Evolutionary conservation across 2,797 vertebrate genomes (phyloP).

Genomic region (Phoeniculus purpureus): DNA sequence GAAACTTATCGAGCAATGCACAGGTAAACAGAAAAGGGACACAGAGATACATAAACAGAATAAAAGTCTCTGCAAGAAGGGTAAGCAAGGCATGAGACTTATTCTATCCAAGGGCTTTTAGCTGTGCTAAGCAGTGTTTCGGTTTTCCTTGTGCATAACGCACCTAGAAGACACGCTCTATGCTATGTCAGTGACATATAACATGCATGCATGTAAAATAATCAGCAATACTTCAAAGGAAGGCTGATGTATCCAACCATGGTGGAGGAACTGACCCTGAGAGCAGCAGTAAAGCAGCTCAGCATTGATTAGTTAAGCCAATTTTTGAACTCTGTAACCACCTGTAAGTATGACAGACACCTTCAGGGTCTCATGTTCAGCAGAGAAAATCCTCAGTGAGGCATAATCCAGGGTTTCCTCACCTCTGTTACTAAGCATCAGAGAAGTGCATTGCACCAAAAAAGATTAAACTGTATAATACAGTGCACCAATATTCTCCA

Average conservation of each 20-base stretch:
- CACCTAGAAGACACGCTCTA: background rate
- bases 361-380: background rate
- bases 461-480: background rate
- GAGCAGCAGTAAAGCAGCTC: background rate
- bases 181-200: background rate
- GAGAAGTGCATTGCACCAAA: fast-evolving
- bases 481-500: fast-evolving
- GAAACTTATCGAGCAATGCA: background rate
- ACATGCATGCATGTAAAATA: background rate
- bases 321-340: background rate
- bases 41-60: background rate
- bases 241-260: background rate
- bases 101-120: background rate
- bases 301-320: background rate
- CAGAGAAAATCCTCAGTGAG: background rate
- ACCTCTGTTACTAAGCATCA: background rate
- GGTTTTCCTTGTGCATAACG: background rate
- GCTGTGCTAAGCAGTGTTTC: background rate
- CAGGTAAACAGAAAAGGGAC: background rate
- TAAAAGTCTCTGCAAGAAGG: background rate
- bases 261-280: background rate
- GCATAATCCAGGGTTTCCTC: background rate
- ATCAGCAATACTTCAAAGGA: background rate
- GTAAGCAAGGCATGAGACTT: background rate
- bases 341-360: background rate